A percentile compares a stretch with the other conserved stretches of the same genome.
Conservation (phyloP, 2,797 vertebrate species). For the Hydrocynus forskahlii region DNA sequence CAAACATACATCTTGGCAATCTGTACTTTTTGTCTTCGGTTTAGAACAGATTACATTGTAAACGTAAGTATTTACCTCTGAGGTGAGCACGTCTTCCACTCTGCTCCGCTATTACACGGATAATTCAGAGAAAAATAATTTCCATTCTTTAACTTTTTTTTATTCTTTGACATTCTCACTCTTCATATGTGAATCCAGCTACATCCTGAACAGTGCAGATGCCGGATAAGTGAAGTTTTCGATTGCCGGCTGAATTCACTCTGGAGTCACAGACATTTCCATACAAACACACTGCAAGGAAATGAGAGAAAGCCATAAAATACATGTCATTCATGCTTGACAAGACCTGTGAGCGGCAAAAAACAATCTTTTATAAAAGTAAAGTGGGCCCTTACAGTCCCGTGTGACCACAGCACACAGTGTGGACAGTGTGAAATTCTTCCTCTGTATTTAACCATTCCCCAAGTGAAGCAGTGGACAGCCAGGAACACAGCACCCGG, state of each 20-base stretch:
- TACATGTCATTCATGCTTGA: too few species aligned
- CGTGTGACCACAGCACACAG: too few species aligned
- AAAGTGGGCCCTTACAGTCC: too few species aligned
- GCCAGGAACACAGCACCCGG: too few species aligned
- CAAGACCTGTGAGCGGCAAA: too few species aligned
- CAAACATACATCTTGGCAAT: slow-evolving; percentile 10
- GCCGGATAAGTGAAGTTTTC: background rate
- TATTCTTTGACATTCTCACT: background rate
- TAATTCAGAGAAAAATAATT: background rate
- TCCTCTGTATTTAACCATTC: too few species aligned
- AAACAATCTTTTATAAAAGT: too few species aligned
- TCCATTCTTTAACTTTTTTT: background rate
- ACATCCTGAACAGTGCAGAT: slow-evolving; percentile 1
- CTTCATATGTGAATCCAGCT: background rate
- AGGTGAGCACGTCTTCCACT: background rate
- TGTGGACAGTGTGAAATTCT: too few species aligned
- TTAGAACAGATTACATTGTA: slow-evolving; percentile 21
- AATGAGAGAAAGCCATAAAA: background rate
- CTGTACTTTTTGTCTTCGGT: background rate
- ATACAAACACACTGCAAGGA: slow-evolving; percentile 87
- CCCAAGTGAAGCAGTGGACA: too few species aligned
- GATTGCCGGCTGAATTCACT: background rate
- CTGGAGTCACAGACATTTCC: slow-evolving; percentile 84
- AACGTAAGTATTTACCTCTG: slow-evolving; percentile 21
- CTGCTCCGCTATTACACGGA: background rate